phyloP scores from a whole-genome alignment of 2,888 invertebrate species.

The Spisula subtruncata region DNA sequence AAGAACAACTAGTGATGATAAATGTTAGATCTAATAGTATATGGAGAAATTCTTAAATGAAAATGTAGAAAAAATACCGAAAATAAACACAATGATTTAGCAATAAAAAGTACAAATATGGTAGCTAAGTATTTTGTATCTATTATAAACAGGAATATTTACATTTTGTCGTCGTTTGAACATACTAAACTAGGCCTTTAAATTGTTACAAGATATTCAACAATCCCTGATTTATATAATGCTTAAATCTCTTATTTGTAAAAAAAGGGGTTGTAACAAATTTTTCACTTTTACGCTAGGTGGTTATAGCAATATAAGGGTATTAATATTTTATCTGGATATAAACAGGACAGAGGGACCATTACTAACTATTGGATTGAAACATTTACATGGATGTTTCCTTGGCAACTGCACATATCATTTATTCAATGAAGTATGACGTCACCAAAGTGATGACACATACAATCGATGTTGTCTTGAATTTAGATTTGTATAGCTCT shows the following conservation, averaged over 20 bases:
- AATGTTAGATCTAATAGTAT: not conserved
- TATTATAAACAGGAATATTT: not conserved
- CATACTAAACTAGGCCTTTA: conserved; percentile 3
- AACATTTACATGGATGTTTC: too few relatives aligned
- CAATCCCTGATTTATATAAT: conserved; percentile 18
- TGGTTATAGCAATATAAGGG: too few relatives aligned
- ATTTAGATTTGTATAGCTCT: too few relatives aligned
- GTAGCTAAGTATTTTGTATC: not conserved
- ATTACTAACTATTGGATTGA: too few relatives aligned
- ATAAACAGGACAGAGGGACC: too few relatives aligned
- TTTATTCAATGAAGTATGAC: too few relatives aligned
- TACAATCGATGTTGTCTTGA: too few relatives aligned
- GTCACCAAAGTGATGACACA: too few relatives aligned
- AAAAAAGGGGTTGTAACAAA: too few relatives aligned
- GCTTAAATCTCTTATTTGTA: not conserved
- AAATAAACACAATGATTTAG: not conserved
- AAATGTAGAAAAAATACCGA: not conserved
- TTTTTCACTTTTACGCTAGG: too few relatives aligned
- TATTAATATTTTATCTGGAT: too few relatives aligned
- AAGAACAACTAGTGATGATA: not conserved
- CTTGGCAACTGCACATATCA: too few relatives aligned
- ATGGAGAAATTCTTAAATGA: conserved; percentile 7
- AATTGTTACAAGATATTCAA: not conserved
- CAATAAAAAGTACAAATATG: not conserved
- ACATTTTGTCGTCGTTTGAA: not conserved